A percentile compares a stretch with the other conserved stretches of the same genome.
Evolutionary conservation across 1,140 invertebrate species (phyloP).

Genomic region (Luehdorfia chinensis): DNA sequence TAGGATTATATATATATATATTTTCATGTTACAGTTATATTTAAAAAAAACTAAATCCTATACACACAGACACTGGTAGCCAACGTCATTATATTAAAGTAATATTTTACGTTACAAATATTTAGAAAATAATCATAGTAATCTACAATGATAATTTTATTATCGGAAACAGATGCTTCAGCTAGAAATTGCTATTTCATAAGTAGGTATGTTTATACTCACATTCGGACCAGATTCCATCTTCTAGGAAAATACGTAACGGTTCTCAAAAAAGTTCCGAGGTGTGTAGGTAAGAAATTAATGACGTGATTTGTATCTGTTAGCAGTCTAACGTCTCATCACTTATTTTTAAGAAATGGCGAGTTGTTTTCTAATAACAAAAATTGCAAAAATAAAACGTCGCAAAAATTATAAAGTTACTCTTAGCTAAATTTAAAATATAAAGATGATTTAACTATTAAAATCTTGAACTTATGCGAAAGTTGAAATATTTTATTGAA

Average conservation of each 20-base stretch:
- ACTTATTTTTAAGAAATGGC: not conserved
- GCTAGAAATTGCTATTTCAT: conserved; percentile 9
- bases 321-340: not conserved
- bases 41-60: too few species aligned
- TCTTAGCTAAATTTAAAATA: too few species aligned
- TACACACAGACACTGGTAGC: too few species aligned
- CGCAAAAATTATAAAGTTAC: too few species aligned
- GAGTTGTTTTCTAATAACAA: not conserved
- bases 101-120: too few species aligned
- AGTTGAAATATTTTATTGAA: not conserved
- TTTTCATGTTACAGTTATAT: too few species aligned
- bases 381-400: too few species aligned
- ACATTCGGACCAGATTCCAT: conserved; percentile 27
- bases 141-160: too few species aligned
- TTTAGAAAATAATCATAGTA: too few species aligned
- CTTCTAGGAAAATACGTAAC: conserved; percentile 25
- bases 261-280: conserved; percentile 19
- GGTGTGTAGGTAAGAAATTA: conserved; percentile 6
- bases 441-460: too few species aligned
- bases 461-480: not conserved
- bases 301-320: not conserved
- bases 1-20: too few species aligned
- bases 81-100: too few species aligned
- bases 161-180: conserved; percentile 16
- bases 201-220: conserved; percentile 23